Conservation (phyloP, 2,113 vertebrate genomes). For the cattle (Bos taurus) region ARS-UCD2.0 NC_037345.1:25541001-25541500, state of each 20-base stretch:
- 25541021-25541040: background rate
- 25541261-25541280: background rate
- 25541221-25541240: background rate
- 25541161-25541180: background rate
- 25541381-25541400: background rate
- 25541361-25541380: background rate
- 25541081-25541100: background rate
- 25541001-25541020: background rate
- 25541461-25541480: accelerated
- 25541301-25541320: background rate
- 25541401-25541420: accelerated
- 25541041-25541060: accelerated
- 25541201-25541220: background rate
- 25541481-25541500: conserved; percentile 8
- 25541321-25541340: background rate
- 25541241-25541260: background rate
- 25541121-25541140: conserved; percentile 13
- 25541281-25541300: background rate
- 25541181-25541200: background rate
- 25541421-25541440: accelerated
- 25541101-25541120: background rate
- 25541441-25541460: accelerated
- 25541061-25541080: background rate
- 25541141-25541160: background rate
- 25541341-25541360: background rate